Base-by-base conservation (phyloP, 2,888 invertebrate genomes). In the Acanthosepion pharaonis region DNA sequence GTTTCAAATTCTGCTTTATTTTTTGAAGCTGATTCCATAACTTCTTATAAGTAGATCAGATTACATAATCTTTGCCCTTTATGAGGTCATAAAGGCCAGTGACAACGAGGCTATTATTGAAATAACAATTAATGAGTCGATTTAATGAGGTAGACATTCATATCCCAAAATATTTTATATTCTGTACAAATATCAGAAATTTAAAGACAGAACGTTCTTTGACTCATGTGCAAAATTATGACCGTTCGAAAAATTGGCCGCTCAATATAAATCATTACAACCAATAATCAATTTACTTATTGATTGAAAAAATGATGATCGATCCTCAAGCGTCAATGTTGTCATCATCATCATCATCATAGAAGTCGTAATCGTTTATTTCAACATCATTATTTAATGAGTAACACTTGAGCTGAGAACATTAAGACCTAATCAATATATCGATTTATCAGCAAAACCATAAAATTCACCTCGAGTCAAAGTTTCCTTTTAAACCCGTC, bases 241-340 rank as follows among this genome's bases (percentile, higher is more conserved):
- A 11, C n/a, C 11, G 15, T n/a, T n/a, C 15, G n/a, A 78, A n/a
- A 33, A 78, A 9, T n/a, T n/a, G n/a, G 78, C 4, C 78, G 33
- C n/a, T 78, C n/a, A n/a, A 78, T 78, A 78, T 78, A 78, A 78
- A 78, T 78, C n/a, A 78, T 78, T 18, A 78, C 78, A n/a, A 59
- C 5, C 6, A 59, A n/a, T n/a, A 78, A 78, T 78, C 78, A 11
- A 78, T 78, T n/a, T 15, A n/a, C 18, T n/a, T 33, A 78, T 78
- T 15, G 78, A n/a, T n/a, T 78, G 15, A 11, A 6, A 78, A n/a
- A 33, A n/a, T 2, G n/a, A 15, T 78, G n/a, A n/a, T n/a, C n/a
- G n/a, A 78, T 3, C 11, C 4, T 11, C 1, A 78, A 59, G 5
- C 20, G 59, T 23, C 23, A 59, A 9, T 15, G 15, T 51, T 64